Conservation (phyloP, 2,113 vertebrate genomes). For the Apteryx owenii region DNA sequence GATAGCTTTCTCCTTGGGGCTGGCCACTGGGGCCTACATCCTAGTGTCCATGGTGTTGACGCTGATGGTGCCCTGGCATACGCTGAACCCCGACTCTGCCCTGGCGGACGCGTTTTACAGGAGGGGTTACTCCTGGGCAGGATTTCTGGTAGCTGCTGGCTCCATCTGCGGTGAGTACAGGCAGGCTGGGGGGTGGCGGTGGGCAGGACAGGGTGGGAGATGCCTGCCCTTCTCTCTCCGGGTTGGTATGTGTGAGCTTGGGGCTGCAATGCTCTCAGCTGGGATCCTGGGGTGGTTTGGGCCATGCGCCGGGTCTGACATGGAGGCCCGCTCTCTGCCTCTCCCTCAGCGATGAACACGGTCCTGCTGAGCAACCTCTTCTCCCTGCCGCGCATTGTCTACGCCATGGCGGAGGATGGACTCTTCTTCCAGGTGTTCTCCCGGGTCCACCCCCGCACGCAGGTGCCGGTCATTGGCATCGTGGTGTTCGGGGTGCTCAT, state of each 20-base stretch:
- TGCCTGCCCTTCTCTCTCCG: rapidly evolving
- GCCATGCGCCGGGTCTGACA: not conserved
- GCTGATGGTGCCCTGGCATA: conserved; percentile 93
- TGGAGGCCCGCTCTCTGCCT: not conserved
- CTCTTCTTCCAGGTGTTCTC: conserved; percentile 93
- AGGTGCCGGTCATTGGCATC: conserved; percentile 90
- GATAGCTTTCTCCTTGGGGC: conserved; percentile 85
- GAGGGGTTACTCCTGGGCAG: conserved; percentile 94
- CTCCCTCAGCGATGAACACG: conserved; percentile 91
- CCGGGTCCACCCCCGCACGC: conserved; percentile 87
- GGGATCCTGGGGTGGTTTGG: not conserved
- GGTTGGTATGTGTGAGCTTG: no score
- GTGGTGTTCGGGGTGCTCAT: conserved; percentile 90
- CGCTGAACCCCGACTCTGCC: conserved; percentile 90
- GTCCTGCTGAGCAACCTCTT: conserved; percentile 95
- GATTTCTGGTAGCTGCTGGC: conserved; percentile 89
- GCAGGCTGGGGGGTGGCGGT: rapidly evolving
- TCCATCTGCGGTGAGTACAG: conserved; percentile 93
- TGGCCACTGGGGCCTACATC: conserved; percentile 89
- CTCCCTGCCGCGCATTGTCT: conserved; percentile 93
- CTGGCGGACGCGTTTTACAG: conserved; percentile 93
- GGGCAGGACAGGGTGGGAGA: not conserved
- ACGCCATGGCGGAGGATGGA: conserved; percentile 94
- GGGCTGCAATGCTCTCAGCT: not conserved
- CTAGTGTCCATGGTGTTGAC: conserved; percentile 92